Evolutionary conservation across 1,140 invertebrate species (phyloP), one percentile per base, ranked within the genome.

Genomic region (Drosophila miranda): DNA sequence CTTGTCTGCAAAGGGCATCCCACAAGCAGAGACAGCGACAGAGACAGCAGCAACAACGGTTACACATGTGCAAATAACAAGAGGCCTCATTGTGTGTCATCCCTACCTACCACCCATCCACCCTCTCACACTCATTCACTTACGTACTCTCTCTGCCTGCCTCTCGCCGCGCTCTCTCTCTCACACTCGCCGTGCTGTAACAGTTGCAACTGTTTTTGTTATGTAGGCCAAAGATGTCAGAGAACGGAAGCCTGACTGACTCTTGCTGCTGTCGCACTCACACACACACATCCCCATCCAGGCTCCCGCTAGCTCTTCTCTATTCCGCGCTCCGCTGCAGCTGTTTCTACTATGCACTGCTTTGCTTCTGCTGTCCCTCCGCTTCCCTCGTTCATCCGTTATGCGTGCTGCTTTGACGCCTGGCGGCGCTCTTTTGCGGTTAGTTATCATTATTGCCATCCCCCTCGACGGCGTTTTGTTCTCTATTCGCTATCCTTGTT

Each of bases 171-270:
- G 3, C 43, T 19, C n/a, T 43, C 42, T 11, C 23, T 58, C 34
- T 28, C 53, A 16, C 9, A 23, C 67, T 14, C 11, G 44, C 30
- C 50, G 52, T 57, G 62, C 60, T 69, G 77, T 75, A 81, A 75
- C 82, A 77, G 82, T 77, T 86, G 81, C 81, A 86, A 75, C 73
- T 86, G 82, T 78, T 86, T 86, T 86, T 75, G 74, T 74, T 86
- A 87, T 86, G 81, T 86, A 86, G 81, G 81, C 77, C 81, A 86
- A 75, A 81, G 61, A 60, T 61, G 77, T 55, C 73, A 79, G 66
- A 42, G 51, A 45, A 19, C 71, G 49, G 61, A 67, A 75, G 64
- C 38, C 38, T 58, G 54, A 69, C 66, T 63, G 58, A 58, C 53
- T 54, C 44, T 41, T 66, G 54, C 44, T 56, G 59, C 50, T 72